Conservation (phyloP, 2,888 invertebrate genomes). For the Drosophila mercatorum region DNA sequence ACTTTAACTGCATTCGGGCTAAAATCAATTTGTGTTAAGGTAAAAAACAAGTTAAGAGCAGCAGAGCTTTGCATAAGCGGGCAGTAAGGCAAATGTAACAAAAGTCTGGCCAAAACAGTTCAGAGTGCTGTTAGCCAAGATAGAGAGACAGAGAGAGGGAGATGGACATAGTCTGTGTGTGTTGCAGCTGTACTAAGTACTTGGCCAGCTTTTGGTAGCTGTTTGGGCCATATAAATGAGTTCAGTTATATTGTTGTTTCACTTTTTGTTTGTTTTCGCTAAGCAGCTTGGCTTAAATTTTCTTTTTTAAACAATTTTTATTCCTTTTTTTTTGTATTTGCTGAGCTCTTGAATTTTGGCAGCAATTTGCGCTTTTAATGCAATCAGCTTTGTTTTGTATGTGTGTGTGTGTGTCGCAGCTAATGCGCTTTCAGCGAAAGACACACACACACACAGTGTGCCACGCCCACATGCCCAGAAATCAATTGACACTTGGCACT, state of each 20-base stretch:
- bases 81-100: slow-evolving; percentile 40
- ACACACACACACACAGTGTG: slow-evolving; percentile 11
- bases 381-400: slow-evolving; percentile 53
- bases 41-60: slow-evolving; percentile 3
- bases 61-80: slow-evolving; percentile 11
- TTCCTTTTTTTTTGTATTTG: slow-evolving; percentile 51
- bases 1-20: slow-evolving; percentile 34
- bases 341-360: slow-evolving; percentile 62
- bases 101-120: slow-evolving; percentile 17
- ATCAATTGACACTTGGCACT: slow-evolving; percentile 73
- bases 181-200: slow-evolving; percentile 28
- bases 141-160: background rate
- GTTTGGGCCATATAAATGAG: slow-evolving; percentile 21
- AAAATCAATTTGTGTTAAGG: slow-evolving; percentile 34
- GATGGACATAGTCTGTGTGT: background rate
- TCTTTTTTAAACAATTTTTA: background rate
- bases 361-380: slow-evolving; percentile 69
- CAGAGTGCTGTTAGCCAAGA: slow-evolving; percentile 8
- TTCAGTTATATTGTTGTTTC: slow-evolving; percentile 17
- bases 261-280: slow-evolving; percentile 31
- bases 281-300: slow-evolving; percentile 45
- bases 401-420: slow-evolving; percentile 33
- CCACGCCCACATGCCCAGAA: slow-evolving; percentile 43
- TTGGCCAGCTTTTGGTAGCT: slow-evolving; percentile 26
- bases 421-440: slow-evolving; percentile 57